Evolutionary conservation across 2,888 invertebrate species (phyloP).

Genomic region (Drosophila hamatofila): DNA sequence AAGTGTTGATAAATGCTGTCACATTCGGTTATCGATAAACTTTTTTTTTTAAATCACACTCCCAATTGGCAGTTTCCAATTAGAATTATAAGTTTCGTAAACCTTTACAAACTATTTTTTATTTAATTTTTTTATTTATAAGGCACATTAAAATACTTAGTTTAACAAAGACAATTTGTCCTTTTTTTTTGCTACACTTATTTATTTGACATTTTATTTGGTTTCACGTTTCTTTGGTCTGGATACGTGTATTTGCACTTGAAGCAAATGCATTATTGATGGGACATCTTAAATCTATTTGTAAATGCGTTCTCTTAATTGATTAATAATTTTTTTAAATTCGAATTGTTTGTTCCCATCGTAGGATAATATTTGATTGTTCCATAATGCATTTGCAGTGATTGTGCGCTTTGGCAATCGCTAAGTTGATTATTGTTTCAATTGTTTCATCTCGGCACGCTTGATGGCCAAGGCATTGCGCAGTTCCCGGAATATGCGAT

Average conservation of each 20-base stretch:
- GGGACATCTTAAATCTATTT: background rate
- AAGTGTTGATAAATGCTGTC: conserved; percentile 17
- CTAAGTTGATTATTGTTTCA: background rate
- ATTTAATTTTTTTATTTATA: background rate
- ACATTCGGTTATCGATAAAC: conserved; percentile 29
- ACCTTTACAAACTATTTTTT: background rate
- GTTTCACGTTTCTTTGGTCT: background rate
- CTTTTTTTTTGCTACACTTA: background rate
- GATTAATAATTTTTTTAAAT: background rate
- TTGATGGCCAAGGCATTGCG: conserved; percentile 27
- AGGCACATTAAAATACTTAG: background rate
- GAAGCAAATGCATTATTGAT: too few species aligned
- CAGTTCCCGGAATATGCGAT: conserved; percentile 32
- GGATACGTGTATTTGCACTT: background rate
- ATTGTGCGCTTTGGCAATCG: background rate
- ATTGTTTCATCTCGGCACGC: conserved; percentile 12
- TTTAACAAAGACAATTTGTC: background rate
- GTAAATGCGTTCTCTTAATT: background rate
- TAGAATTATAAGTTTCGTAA: background rate
- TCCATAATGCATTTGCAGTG: too few species aligned
- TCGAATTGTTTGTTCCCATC: background rate
- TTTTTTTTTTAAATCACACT: too few species aligned
- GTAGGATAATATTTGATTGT: too few species aligned
- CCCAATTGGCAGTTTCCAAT: background rate
- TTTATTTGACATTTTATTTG: background rate